A percentile compares a stretch with the other conserved stretches of the same genome.
These are phyloP conservation scores for Ichneumon xanthorius DNA, from an alignment of 2,888 invertebrate species.

Conservation along the genomic window DNA sequence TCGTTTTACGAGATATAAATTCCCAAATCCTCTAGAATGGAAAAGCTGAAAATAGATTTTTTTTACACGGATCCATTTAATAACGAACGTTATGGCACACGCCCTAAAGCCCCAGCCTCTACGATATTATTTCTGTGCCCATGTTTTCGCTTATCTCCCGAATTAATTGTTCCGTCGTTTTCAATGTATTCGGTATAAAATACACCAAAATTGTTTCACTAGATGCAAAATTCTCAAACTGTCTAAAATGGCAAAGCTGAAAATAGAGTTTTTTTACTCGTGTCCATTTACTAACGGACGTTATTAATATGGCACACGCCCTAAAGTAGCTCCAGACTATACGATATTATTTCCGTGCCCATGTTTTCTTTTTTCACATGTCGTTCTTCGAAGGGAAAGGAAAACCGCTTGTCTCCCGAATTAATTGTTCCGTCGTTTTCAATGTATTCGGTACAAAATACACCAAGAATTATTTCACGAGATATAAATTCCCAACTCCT, in stretches of 20 bases:
- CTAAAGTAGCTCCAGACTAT: background rate
- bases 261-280: constrained; percentile 30
- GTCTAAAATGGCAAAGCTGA: background rate
- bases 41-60: constrained; percentile 30
- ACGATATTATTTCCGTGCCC: constrained; percentile 38
- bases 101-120: background rate
- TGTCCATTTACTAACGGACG: background rate
- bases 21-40: background rate
- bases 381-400: constrained; percentile 1
- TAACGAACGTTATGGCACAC: background rate
- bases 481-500: background rate
- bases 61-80: constrained; percentile 15
- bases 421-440: constrained; percentile 20
- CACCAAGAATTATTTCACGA: background rate
- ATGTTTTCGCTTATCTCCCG: constrained; percentile 3
- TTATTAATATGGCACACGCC: background rate
- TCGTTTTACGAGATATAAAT: background rate
- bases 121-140: constrained; percentile 42
- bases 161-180: constrained; percentile 37
- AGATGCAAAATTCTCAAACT: background rate
- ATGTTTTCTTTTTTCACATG: constrained; percentile 30
- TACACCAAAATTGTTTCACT: background rate
- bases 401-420: constrained; percentile 19
- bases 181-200: background rate
- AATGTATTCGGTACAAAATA: background rate